Evolutionary conservation across 1,140 invertebrate genomes (phyloP), one percentile per base, ranked within the genome.

Genomic region (Forficula auricularia): DNA sequence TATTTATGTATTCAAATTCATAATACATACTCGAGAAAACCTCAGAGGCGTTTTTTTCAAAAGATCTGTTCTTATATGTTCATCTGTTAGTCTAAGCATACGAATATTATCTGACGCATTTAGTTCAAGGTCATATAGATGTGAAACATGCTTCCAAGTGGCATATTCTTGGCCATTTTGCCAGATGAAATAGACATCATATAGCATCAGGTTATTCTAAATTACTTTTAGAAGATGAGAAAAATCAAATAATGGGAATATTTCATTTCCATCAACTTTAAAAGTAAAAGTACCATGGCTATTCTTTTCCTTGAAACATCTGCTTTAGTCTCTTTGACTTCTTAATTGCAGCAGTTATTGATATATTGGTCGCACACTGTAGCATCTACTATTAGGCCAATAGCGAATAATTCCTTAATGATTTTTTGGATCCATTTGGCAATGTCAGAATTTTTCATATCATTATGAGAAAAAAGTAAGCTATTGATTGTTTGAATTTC

Each of bases 401-500:
- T 18, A 33, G 22, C 38, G 30, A 33, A 20, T 3, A 48, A 19
- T 14, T 27, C 19, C 4, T 12, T 19, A 4, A 46, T 2, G 3
- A 41, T 38, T 12, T 19, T 22, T 19, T 19, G 30, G 3, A 48
- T 41, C 7, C 41, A 6, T 10, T 18, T 16, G 4, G n/a, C 19
- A 9, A 43, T 14, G 18, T 46, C 15, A 10, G 10, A 4, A 13
- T 15, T 13, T 10, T 13, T 48, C 40, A 36, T 36, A n/a, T 37
- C 36, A 20, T 34, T 40, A 20, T 48, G 38, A 6, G 43, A 43
- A 33, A 49, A 40, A 38, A 50, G 42, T 50, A 59, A 3, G 45
- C 44, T 0, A 61, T 18, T 12, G 59, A 54, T 37, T 57, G 55
- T 43, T 57, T 60, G 18, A 46, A 54, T 15, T 53, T 48, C 44